Conservation (phyloP, 2,888 invertebrate genomes). For the Yponomeuta malinellus region DNA sequence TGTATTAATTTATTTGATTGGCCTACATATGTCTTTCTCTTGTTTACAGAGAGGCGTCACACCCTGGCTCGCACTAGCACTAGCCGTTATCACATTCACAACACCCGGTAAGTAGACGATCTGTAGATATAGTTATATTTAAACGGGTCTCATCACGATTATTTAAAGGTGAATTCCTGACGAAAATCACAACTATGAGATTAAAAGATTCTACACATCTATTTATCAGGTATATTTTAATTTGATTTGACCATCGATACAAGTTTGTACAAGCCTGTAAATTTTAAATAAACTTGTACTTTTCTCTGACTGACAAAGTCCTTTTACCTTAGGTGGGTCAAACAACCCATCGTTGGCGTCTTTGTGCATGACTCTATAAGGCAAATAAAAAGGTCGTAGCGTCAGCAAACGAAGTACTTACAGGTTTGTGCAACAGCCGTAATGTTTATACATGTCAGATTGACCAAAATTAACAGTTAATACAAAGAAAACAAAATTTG, state of each 20-base stretch:
- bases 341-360: not conserved
- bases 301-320: not conserved
- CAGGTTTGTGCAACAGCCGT: no score
- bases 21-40: conserved; percentile 22
- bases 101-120: conserved; percentile 48
- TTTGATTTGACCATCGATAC: no score
- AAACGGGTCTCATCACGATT: no score
- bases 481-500: no score
- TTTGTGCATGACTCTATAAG: not conserved
- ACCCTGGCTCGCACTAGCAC: conserved; percentile 48
- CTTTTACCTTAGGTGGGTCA: not conserved
- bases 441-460: no score
- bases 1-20: no score
- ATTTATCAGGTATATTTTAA: no score
- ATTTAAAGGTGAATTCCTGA: no score
- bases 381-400: not conserved
- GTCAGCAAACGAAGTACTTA: not conserved
- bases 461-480: no score
- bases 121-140: no score
- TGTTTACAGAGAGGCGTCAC: conserved; percentile 54
- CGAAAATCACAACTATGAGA: no score
- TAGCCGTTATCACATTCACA: conserved; percentile 52
- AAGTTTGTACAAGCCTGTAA: no score
- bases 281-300: not conserved
- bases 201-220: not conserved